phyloP scores from a whole-genome alignment of 2,797 vertebrate genomes.

The Cynopterus sphinx region DNA sequence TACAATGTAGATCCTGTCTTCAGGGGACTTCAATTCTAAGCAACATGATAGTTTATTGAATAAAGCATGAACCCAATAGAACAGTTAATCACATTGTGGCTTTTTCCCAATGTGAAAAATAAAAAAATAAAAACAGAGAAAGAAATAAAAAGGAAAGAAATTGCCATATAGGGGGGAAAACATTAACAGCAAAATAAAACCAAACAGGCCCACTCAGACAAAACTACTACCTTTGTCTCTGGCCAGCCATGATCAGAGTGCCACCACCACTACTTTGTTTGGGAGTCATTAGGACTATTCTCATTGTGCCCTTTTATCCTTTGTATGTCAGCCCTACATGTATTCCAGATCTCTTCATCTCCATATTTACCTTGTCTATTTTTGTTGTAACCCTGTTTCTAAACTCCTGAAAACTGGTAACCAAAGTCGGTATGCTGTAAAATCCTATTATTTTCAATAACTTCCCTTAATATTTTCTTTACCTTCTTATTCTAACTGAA shows the following conservation, averaged over 20 bases:
- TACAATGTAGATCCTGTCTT: not conserved
- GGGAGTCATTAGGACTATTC: not conserved
- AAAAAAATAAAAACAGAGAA: not conserved
- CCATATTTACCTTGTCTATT: not conserved
- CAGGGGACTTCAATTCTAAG: not conserved
- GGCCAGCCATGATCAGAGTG: not conserved
- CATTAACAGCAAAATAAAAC: not conserved
- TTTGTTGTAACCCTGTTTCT: not conserved
- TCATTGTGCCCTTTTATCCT: not conserved
- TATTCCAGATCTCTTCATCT: not conserved
- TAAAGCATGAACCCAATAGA: not conserved
- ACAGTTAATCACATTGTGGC: not conserved
- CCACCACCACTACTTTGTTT: not conserved
- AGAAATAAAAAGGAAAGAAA: not conserved
- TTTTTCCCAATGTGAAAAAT: too few species aligned
- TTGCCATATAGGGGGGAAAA: not conserved
- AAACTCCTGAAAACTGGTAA: not conserved
- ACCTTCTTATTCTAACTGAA: not conserved
- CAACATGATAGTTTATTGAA: not conserved
- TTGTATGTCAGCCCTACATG: not conserved
- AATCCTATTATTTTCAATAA: not conserved
- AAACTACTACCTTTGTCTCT: not conserved
- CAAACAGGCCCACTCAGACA: not conserved
- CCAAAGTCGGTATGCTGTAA: not conserved
- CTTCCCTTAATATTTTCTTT: not conserved